Base-by-base conservation (phyloP, 1,140 invertebrate species). In the Zaprionus kolodkinae region DNA sequence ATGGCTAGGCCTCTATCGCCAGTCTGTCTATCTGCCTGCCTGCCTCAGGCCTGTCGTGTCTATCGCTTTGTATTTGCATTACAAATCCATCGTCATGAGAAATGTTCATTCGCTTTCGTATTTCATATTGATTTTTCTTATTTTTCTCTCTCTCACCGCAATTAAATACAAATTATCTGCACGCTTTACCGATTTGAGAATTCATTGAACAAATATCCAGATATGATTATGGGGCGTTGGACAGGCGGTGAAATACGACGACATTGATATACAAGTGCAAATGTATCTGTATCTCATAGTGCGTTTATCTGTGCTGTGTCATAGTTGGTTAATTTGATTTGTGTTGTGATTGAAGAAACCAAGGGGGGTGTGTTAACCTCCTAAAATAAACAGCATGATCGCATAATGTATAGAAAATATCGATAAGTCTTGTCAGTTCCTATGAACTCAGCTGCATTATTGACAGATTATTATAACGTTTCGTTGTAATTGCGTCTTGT, bases 81-180 rank as follows among this genome's bases (percentile, higher is more conserved):
- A 88, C 78, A 88, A 79, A 88, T 88, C 48, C 78, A 81, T 69
- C 55, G 45, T 52, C 66, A 61, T 50, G 57, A 69, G 78, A 78
- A 70, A 81, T 50, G 71, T 78, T 85, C 77, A 72, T 72, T 86
- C 86, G 73, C 15, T 13, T 61, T 17, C 36, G 30, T 21, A 40
- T n/a, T 65, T 76, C 38, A 10, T 55, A 60, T 66, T 65, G 56
- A 54, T 54, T 60, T 74, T 61, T 54, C 56, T 21, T 30, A 30
- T 30, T 30, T 30, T 0, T 30, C 27, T 30, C 27, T 30, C 6
- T 30, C 27, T 55, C 67, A n/a, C 65, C 56, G 72, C 83, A 86
- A 86, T 86, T 87, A 84, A 78, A 84, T 80, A 87, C 72, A 71
- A 88, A 88, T 87, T 87, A 88, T 87, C 84, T 87, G 84, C 84